Base-by-base conservation (phyloP, 92 coral and sea anemone genomes). In the Paragorgia papillata region DNA sequence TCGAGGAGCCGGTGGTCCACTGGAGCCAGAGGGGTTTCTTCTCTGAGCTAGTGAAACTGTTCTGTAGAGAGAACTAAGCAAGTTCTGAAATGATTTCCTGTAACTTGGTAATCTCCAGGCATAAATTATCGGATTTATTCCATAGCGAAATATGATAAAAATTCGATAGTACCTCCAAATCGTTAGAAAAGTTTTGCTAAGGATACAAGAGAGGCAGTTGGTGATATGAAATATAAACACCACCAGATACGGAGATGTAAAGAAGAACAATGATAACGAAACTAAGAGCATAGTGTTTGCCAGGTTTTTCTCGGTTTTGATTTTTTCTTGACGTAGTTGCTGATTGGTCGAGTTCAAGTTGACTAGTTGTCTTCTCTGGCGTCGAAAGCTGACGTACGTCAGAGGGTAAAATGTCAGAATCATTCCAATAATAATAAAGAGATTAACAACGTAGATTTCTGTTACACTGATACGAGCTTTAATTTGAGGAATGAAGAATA, bases 251-350 rank as follows among this genome's bases (percentile, higher is more conserved):
- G 77, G 77, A 27, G 62, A 54, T 15, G 77, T 70, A 53, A 70
- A 70, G 2, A 87, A 25, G 31, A 66, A 14, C 55, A 63, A 73
- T 13, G 31, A 63, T 19, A 30, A 31, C 8, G 32, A 54, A 25
- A 58, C 68, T 39, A 37, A 25, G 54, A 57, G 32, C 55, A 40
- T 66, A 2, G 44, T 24, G 46, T 66, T 40, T 13, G 73, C 67
- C 31, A 66, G 62, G n/a, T 65, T 55, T 50, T 51, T 58, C 73
- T 65, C 75, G 10, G 30, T 51, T 66, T 66, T 66, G 66, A 70
- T 44, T 51, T 70, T 70, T 15, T 50, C 19, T 70, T 33, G 55
- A 21, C 62, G 44, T 30, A 70, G 29, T 14, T 30, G 50, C 39
- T 53, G n/a, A 70, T 70, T 70, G 62, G 31, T 70, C n/a, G 77